A percentile compares a stretch with the other conserved stretches of the same genome.
phyloP scores from a whole-genome alignment of 2,797 vertebrate genomes.

The Alcedo atthis region DNA sequence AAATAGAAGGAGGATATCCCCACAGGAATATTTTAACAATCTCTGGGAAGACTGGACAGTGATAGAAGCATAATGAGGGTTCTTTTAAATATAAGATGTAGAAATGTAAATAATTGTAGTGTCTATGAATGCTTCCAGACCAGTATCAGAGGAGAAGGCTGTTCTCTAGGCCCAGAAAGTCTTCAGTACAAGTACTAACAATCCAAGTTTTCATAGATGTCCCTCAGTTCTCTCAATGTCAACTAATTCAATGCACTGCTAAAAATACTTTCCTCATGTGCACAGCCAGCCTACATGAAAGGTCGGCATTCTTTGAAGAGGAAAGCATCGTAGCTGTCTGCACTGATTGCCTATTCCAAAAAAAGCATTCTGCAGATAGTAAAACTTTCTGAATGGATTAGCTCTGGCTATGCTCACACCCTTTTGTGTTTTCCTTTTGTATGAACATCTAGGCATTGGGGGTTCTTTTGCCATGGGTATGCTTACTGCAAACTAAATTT shows the following conservation, averaged over 20 bases:
- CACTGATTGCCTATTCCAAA: not conserved
- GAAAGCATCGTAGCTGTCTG: not conserved
- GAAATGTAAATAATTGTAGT: not conserved
- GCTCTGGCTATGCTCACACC: not conserved
- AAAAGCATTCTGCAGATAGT: not conserved
- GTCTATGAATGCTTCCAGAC: not conserved
- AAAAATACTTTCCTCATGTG: slow-evolving; percentile 48
- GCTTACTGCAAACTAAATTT: not conserved
- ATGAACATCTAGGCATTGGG: not conserved
- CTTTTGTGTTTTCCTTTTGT: not conserved
- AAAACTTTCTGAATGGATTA: not conserved
- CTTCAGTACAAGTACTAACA: not conserved
- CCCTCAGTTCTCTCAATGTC: slow-evolving; percentile 55
- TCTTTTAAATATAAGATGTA: not conserved
- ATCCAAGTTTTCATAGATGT: not conserved
- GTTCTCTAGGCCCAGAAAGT: not conserved
- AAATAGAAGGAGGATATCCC: not conserved
- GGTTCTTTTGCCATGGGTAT: not conserved
- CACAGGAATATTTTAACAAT: not conserved
- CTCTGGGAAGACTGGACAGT: not conserved
- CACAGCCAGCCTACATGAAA: slow-evolving; percentile 28
- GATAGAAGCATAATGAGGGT: not conserved
- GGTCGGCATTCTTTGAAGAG: slow-evolving; percentile 19
- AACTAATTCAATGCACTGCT: not conserved
- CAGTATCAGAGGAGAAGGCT: not conserved